Base-by-base conservation (phyloP, 1,140 invertebrate species). In the Eueides isabella region DNA sequence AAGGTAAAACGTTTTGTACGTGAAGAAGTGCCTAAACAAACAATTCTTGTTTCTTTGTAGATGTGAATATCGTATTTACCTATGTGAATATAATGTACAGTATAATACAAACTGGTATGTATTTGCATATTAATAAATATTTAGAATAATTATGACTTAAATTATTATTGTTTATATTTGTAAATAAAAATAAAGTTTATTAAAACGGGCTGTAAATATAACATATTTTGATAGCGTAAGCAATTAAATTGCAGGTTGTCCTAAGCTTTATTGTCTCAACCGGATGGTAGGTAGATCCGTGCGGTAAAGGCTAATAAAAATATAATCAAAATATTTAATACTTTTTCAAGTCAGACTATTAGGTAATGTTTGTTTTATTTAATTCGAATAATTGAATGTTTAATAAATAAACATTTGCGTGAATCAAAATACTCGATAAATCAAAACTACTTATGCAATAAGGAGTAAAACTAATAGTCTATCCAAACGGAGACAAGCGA, bases 1-100 rank as follows among this genome's bases (percentile, higher is more conserved):
- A 61, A 67, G 71, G 41, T 72, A 61, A 72, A 62, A 72, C 31
- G 33, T 30, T 66, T 29, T 62, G 14, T 61, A 62, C 65, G 65
- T 67, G 48, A 61, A 31, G 48, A 55, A 55, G 9, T 55, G 23
- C 48, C 48, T 55, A 26, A 55, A 55, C 41, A 55, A 55, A 55
- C 48, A 55, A n/a, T 55, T 19, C 23, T 55, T 26, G 48, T 26
- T 55, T 55, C 11, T 26, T 23, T 55, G 2, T 19, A 55, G 48
- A 55, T 55, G 44, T 55, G 44, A 26, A 55, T 23, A 23, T 44
- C n/a, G 9, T 9, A 23, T 23, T 14, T 38, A 6, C 2, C 5
- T 5, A 55, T 55, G n/a, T 55, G 19, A 26, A 55, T 11, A n/a
- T 12, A 23, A n/a, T 19, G 16, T 41, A 41, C n/a, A n/a, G 41